Percentiles rank a stretch among this genome's conserved stretches.
Evolutionary conservation across 2,113 vertebrate genomes (phyloP).

Genomic region (Octodon degus): DNA sequence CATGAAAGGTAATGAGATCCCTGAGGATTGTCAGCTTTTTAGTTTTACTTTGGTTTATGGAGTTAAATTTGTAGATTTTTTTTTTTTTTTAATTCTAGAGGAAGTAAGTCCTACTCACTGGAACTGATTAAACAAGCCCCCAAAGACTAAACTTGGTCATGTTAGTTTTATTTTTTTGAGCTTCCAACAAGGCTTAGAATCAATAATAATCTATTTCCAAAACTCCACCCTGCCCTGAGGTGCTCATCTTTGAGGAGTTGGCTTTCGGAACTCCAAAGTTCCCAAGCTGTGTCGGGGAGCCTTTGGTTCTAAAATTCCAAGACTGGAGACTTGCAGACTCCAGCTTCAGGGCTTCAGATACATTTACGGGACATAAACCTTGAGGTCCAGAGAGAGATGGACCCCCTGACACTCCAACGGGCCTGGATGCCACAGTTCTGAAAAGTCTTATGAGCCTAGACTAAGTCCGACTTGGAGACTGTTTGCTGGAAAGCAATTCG

Average conservation of each 20-base stretch:
- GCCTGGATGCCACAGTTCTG: background rate
- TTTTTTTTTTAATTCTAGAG: background rate
- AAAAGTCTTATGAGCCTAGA: background rate
- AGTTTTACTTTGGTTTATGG: constrained; percentile 17
- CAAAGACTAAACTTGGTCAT: background rate
- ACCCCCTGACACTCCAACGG: background rate
- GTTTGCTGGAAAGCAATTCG: background rate
- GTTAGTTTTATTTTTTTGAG: background rate
- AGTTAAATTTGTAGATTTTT: background rate
- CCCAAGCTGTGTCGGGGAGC: background rate
- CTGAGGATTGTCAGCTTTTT: background rate
- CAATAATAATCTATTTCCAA: background rate
- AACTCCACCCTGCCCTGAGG: background rate
- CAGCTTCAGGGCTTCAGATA: background rate
- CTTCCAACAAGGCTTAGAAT: background rate
- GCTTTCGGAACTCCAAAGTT: background rate
- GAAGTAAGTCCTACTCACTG: background rate
- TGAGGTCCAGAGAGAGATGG: background rate
- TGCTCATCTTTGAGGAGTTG: background rate
- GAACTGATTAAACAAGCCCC: background rate
- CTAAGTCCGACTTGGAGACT: background rate
- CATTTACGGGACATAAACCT: background rate
- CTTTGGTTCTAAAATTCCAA: constrained; percentile 10
- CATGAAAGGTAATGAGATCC: background rate
- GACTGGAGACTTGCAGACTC: background rate